These are phyloP conservation scores for Austrolebias charrua DNA, from an alignment of 2,797 vertebrate species.

Conservation along the genomic window DNA sequence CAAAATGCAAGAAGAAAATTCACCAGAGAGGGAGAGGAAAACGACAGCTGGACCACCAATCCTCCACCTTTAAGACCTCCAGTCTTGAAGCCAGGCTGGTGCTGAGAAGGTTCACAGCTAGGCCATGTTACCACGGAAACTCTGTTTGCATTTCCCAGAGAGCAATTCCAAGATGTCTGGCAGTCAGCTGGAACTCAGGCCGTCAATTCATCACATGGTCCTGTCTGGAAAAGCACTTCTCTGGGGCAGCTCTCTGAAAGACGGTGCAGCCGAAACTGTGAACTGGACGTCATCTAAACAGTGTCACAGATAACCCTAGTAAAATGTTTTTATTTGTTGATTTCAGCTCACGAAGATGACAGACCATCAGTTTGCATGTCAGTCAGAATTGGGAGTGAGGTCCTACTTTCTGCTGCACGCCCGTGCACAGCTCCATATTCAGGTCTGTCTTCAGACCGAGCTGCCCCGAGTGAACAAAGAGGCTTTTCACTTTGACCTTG, in stretches of 20 bases:
- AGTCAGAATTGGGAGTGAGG: slow-evolving; percentile 64
- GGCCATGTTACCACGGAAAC: slow-evolving; percentile 78
- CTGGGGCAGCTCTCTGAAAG: slow-evolving; percentile 60
- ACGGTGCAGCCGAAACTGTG: slow-evolving; percentile 21
- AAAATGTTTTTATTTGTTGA: slow-evolving; percentile 20
- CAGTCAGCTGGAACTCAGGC: slow-evolving; percentile 79
- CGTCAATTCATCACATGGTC: slow-evolving; percentile 62
- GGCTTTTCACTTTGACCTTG: slow-evolving; percentile 82
- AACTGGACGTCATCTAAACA: slow-evolving; percentile 41
- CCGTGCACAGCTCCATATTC: slow-evolving; percentile 68
- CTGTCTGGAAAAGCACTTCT: slow-evolving; percentile 73
- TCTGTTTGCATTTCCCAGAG: slow-evolving; percentile 86
- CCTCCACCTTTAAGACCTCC: slow-evolving; percentile 36
- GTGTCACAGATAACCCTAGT: slow-evolving; percentile 16
- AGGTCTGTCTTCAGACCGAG: slow-evolving; percentile 63
- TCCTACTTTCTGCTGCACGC: slow-evolving; percentile 54
- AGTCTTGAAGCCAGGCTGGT: slow-evolving; percentile 43
- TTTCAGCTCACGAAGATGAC: slow-evolving; percentile 55
- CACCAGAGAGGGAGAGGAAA: slow-evolving; percentile 8
- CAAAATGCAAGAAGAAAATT: background rate
- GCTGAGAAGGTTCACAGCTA: slow-evolving; percentile 68
- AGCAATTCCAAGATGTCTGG: slow-evolving; percentile 67
- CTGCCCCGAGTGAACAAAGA: slow-evolving; percentile 75
- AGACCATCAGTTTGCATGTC: slow-evolving; percentile 44
- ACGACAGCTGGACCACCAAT: slow-evolving; percentile 38